Percentiles rank a stretch among this genome's conserved stretches.
These are phyloP conservation scores for Aphelenchoides avenae DNA, from an alignment of 1,140 invertebrate genomes.

Conservation along the genomic window DNA sequence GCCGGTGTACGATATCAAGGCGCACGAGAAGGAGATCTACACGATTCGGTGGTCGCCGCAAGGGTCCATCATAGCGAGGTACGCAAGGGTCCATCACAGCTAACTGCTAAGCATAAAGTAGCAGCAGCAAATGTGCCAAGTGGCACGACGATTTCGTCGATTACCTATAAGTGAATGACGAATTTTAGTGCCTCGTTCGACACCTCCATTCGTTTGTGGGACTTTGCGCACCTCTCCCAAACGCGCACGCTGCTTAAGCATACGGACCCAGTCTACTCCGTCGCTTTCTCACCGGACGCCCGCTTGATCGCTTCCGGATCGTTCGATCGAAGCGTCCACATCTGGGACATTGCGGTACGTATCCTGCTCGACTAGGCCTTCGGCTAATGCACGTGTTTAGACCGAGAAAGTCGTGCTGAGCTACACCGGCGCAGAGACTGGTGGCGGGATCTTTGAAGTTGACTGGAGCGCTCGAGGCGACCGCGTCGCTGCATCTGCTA, in stretches of 20 bases:
- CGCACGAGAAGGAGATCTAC: conserved; percentile 31
- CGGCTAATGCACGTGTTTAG: conserved; percentile 6
- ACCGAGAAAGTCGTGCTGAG: conserved; percentile 24
- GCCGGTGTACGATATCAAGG: conserved; percentile 19
- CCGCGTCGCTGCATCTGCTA: conserved; percentile 13
- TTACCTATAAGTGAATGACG: no score
- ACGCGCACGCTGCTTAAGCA: no score
- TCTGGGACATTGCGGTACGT: conserved; percentile 14
- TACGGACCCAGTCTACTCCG: conserved; percentile 28
- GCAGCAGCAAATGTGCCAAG: no score
- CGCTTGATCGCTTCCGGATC: conserved; percentile 24
- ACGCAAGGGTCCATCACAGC: no score
- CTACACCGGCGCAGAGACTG: conserved; percentile 17
- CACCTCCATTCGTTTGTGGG: no score
- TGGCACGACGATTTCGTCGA: no score
- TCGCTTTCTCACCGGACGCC: conserved; percentile 26
- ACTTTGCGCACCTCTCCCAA: no score
- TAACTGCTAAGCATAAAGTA: no score
- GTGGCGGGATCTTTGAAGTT: conserved; percentile 23
- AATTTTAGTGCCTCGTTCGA: no score
- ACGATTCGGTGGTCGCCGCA: conserved; percentile 19
- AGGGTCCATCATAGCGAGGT: conserved; percentile 13
- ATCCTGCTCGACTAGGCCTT: neutral
- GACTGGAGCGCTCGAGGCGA: conserved; percentile 26
- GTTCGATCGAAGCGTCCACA: conserved; percentile 17